Evolutionary conservation across 2,888 invertebrate genomes (phyloP), one percentile per base, ranked within the genome.

Genomic region (Proisotoma minuta): DNA sequence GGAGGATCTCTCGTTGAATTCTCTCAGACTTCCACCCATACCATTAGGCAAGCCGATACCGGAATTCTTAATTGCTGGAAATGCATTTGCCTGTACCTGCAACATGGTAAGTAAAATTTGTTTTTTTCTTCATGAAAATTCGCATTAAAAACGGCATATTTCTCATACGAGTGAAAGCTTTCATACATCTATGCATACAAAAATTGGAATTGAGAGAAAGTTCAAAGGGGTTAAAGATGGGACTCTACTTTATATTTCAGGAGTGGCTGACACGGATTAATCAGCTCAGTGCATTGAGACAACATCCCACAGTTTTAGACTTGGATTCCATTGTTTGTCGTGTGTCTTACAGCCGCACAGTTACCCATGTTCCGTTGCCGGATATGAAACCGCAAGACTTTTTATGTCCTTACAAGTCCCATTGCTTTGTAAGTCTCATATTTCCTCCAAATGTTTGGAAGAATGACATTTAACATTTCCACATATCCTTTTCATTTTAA

Each of bases 41-140:
- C 81, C 84, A 2, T 83, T 83, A 70, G 84, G 85, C 74, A 84
- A 82, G 78, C 85, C 87, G 76, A 79, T 88, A 73, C 88, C 89
- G 18, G 85, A 87, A 76, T 88, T 91, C 78, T 88, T 86, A 77
- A 84, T 91, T 71, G 87, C 88, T 53, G 85, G 85, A 75, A 91
- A 91, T 81, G 90, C 90, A 64, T 86, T 91, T 77, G 83, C 85
- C 74, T 92, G 91, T 78, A 88, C 90, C 78, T 91, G 91, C 78
- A 86, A 85, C 74, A 51, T 51, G 51, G n/a, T n/a, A n/a, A n/a
- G n/a, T n/a, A n/a, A n/a, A n/a, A n/a, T n/a, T n/a, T n/a, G n/a
- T n/a, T n/a, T n/a, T n/a, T n/a, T n/a, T n/a, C n/a, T n/a, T n/a
- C n/a, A n/a, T n/a, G n/a, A n/a, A n/a, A n/a, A n/a, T n/a, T n/a